Evolutionary conservation across 1,140 invertebrate species (phyloP).

Genomic region (Amphibalanus amphitrite): DNA sequence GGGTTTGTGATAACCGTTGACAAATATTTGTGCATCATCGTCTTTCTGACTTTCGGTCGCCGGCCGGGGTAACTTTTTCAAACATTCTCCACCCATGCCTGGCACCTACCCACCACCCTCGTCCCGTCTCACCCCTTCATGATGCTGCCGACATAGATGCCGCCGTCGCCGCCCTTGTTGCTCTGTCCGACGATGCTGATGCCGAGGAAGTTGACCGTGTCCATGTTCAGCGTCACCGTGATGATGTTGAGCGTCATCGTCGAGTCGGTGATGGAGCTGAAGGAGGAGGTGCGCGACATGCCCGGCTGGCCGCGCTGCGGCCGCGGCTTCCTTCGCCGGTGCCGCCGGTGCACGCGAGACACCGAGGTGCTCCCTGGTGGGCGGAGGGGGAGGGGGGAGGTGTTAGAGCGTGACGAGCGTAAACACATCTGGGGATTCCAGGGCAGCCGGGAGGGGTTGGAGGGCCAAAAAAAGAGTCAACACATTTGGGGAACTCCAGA

Average conservation of each 20-base stretch:
- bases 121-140: constrained; percentile 71
- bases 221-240: constrained; percentile 84
- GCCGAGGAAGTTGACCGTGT: constrained; percentile 77
- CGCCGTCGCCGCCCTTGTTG: constrained; percentile 72
- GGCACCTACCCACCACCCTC: no score
- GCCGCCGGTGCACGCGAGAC: constrained; percentile 27
- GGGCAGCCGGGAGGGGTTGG: no score
- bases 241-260: constrained; percentile 99
- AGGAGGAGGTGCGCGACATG: constrained; percentile 73
- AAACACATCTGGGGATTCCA: no score
- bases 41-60: no score
- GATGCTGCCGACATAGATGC: constrained; percentile 97
- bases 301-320: constrained; percentile 34
- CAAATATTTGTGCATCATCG: no score
- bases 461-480: no score
- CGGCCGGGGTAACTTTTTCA: no score
- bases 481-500: no score
- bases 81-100: no score
- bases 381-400: constrained; percentile 3
- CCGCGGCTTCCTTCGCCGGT: constrained; percentile 33
- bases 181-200: constrained; percentile 84
- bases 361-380: constrained; percentile 31
- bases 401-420: no score
- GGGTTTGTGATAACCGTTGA: no score
- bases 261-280: constrained; percentile 48